Conservation (phyloP, 2,113 vertebrate genomes). For the Oreochromis tanganicae region DNA sequence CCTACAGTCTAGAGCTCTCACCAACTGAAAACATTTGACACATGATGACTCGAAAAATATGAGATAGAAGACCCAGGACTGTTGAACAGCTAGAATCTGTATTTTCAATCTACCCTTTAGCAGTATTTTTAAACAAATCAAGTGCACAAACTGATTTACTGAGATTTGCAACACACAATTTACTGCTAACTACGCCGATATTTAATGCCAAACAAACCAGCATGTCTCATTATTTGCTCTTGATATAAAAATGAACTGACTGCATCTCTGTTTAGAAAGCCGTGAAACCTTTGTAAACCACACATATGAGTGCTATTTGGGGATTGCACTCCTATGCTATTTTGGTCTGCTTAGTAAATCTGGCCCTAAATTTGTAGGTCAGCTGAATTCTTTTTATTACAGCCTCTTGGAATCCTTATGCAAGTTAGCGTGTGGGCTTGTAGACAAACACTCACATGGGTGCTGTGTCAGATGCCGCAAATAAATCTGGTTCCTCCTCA, state of each 20-base stretch:
- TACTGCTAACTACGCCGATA: background rate
- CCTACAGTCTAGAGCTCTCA: background rate
- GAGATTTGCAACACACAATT: background rate
- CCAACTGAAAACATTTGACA: rapidly evolving
- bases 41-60: background rate
- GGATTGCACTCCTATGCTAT: rapidly evolving
- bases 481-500: background rate
- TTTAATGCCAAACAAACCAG: background rate
- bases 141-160: background rate
- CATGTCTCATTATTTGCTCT: background rate
- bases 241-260: background rate
- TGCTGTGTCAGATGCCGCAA: background rate
- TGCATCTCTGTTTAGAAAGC: background rate
- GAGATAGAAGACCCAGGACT: background rate
- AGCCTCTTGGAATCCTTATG: background rate
- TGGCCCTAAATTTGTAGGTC: background rate
- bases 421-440: background rate
- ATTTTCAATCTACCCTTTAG: background rate
- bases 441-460: background rate
- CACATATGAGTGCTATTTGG: background rate
- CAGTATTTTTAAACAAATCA: background rate
- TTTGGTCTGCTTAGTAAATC: background rate
- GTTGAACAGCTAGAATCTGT: background rate
- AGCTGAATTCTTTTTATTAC: background rate
- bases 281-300: rapidly evolving